Conservation (phyloP, 1,140 invertebrate species). For the Drosophila hydei region DNA sequence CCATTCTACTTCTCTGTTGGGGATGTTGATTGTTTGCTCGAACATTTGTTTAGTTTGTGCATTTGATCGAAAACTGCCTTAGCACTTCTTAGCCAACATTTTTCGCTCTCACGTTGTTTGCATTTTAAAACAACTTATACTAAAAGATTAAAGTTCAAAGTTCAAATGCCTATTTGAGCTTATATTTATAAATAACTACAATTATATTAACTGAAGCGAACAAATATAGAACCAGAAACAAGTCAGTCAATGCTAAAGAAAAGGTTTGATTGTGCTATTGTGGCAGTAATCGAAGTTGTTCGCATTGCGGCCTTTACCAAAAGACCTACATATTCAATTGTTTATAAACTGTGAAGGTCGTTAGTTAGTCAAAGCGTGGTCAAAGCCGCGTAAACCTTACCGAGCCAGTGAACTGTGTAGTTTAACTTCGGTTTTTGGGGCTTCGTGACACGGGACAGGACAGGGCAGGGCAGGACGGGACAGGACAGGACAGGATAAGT, state of each 20-base stretch:
- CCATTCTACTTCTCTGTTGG: not conserved
- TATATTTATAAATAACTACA: not conserved
- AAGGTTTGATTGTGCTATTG: not conserved
- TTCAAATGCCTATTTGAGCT: not conserved
- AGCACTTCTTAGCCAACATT: not conserved
- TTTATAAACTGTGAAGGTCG: conserved; percentile 53
- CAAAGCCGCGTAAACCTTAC: conserved; percentile 17
- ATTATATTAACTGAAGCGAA: not conserved
- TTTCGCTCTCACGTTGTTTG: not conserved
- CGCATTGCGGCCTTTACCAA: conserved; percentile 15
- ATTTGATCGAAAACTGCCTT: conserved; percentile 50
- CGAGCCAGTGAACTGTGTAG: conserved; percentile 54
- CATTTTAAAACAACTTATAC: not conserved
- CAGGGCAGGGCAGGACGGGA: no score
- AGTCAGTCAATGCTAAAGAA: not conserved
- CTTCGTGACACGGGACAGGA: not conserved
- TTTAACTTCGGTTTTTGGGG: conserved; percentile 27
- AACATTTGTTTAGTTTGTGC: conserved; percentile 61
- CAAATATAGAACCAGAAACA: not conserved
- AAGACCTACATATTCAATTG: conserved; percentile 50
- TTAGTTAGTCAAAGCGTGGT: conserved; percentile 34
- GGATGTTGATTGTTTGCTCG: conserved; percentile 47
- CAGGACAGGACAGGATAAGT: conserved; percentile 1
- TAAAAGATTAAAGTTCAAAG: not conserved
- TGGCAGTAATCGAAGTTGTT: not conserved